Evolutionary conservation across 2,797 vertebrate species (phyloP), one percentile per base, ranked within the genome.

Genomic region (Anguilla anguilla): DNA sequence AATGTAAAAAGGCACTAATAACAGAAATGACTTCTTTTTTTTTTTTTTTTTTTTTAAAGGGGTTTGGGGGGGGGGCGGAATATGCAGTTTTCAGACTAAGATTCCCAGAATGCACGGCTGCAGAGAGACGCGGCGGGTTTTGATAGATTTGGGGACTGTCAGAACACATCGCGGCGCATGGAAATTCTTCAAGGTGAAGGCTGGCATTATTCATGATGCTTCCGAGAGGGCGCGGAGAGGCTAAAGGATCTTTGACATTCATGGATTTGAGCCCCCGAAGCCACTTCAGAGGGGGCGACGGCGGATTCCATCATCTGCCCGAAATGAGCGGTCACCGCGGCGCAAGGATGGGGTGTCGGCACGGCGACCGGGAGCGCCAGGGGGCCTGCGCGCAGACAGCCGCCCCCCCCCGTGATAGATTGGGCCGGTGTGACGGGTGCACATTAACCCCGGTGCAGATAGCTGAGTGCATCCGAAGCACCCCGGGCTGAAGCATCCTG

Each of bases 181-280:
- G 88, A 89, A 82, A 87, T 89, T 61, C 69, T 82, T 13, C n/a
- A 4, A 79, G 85, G 91, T 84, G 92, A 93, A 91, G 90, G 74
- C 90, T 91, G 89, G 92, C 94, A 93, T 96, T 95, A 94, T 95
- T 94, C 94, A 91, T 92, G 90, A 94, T 87, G 84, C 91, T 93
- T 95, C 93, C 90, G 92, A 95, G 95, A 95, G 93, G 95, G 93
- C 6, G 0, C 51, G 51, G 89, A 94, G 90, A 95, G 93, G 92
- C 93, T 95, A 96, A 97, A 95, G 96, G 95, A 95, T 97, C 94
- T 67, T 91, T 96, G 97, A 96, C 97, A 96, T 96, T 96, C 97
- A 96, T 93, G 93, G 95, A 97, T 97, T 96, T 95, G 94, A 92
- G 90, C 96, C 95, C 43, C 97, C 88, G 91, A 89, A 97, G 97